Base-by-base conservation (phyloP, 2,113 vertebrate species). In the Poeciliopsis occidentalis region DNA sequence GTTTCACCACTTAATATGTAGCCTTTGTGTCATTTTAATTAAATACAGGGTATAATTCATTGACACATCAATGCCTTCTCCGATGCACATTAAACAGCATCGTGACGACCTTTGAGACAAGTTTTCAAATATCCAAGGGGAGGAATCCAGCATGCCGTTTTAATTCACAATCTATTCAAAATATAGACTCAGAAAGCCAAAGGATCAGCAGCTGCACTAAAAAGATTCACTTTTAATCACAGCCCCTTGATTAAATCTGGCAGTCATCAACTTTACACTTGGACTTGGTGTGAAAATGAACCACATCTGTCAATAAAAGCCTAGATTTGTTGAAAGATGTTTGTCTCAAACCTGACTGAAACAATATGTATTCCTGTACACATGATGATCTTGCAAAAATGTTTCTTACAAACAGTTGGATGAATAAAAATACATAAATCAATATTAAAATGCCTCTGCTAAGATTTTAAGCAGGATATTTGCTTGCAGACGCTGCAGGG, bases 181-280 rank as follows among this genome's bases (percentile, higher is more conserved):
- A 41, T 30, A 64, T 62, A 64, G 61, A 68, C 60, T 60, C 19
- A 51, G 71, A 84, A 64, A 75, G 80, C 86, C 24, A 32, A 6
- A 67, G 60, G 63, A 54, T 68, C 70, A 70, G 64, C 51, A 5
- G 19, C 41, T 34, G 57, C 79, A 60, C 47, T 60, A 31, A 62
- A 73, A 68, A 4, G 17, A 79, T 76, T 79, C 65, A 30, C 51
- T 51, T 81, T 85, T 67, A 79, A 88, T 79, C 66, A 71, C 60
- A 76, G 32, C 12, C 11, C 17, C 6, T 34, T 10, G 65, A 79
- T 73, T 51, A 69, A 62, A 79, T 57, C 60, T 37, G 37, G 71
- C 64, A 37, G 37, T 64, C 67, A 71, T 81, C 30, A 69, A 1
- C 30, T 27, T 12, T 62, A 67, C 57, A 24, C 47, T 41, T 41